These are phyloP conservation scores for Puntigrus tetrazona DNA, from an alignment of 2,113 vertebrate species.

Conservation along the genomic window DNA sequence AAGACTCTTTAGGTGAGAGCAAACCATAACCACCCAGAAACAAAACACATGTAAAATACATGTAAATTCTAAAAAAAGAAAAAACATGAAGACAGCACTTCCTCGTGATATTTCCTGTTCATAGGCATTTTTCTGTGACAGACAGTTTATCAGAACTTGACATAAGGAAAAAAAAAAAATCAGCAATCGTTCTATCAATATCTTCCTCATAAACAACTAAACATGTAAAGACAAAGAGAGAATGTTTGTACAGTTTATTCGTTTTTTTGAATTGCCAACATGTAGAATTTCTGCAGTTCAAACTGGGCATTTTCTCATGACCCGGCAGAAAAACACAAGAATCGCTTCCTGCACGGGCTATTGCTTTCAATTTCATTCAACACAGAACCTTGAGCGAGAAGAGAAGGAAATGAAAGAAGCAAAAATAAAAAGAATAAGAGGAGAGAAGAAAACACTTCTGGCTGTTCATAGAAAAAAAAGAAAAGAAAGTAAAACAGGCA, in stretches of 20 bases:
- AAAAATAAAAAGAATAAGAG: background rate
- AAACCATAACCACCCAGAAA: background rate
- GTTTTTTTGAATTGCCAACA: background rate
- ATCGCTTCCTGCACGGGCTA: background rate
- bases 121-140: background rate
- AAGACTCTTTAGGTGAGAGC: background rate
- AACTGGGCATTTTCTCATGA: background rate
- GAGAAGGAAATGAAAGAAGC: background rate
- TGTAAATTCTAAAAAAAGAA: background rate
- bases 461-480: background rate
- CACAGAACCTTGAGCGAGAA: background rate
- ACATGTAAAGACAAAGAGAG: background rate
- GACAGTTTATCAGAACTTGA: background rate
- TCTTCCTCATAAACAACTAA: background rate
- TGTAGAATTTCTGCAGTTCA: background rate
- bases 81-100: background rate
- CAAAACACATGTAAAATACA: background rate
- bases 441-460: background rate
- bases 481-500: no score
- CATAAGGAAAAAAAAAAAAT: no score
- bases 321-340: background rate
- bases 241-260: background rate
- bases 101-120: background rate
- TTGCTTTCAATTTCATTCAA: slow-evolving; percentile 18
- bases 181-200: background rate